phyloP scores from a whole-genome alignment of 1,140 invertebrate species.

The Carcinoscorpius rotundicauda region DNA sequence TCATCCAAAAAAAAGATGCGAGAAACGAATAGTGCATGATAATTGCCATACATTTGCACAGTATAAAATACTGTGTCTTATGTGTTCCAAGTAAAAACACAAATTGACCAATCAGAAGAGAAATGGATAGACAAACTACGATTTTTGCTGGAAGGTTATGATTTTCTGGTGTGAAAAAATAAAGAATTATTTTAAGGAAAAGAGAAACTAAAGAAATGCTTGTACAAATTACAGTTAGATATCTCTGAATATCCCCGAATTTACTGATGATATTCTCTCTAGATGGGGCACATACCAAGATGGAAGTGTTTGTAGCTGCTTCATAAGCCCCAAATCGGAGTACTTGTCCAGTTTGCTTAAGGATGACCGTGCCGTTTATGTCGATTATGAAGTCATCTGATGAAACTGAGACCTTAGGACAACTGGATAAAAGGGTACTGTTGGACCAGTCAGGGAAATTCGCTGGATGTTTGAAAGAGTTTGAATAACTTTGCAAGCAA shows the following conservation, averaged over 20 bases:
- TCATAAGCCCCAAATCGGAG: no score
- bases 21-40: constrained; percentile 17
- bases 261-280: background rate
- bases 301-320: no score
- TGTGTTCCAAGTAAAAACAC: constrained; percentile 16
- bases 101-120: constrained; percentile 14
- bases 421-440: no score
- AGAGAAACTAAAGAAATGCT: background rate
- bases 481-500: no score
- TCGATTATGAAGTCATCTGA: no score
- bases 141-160: constrained; percentile 18
- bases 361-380: no score
- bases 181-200: constrained; percentile 5
- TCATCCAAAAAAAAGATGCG: constrained; percentile 21
- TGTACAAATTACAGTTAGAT: background rate
- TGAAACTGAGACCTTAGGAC: no score
- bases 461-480: no score
- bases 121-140: constrained; percentile 16
- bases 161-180: constrained; percentile 9
- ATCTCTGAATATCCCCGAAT: background rate
- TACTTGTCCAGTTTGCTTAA: no score
- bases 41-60: constrained; percentile 11
- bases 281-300: background rate
- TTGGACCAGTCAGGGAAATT: no score
- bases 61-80: background rate